Evolutionary conservation across 2,888 invertebrate genomes (phyloP).

Genomic region (Dexiosoma caninum): DNA sequence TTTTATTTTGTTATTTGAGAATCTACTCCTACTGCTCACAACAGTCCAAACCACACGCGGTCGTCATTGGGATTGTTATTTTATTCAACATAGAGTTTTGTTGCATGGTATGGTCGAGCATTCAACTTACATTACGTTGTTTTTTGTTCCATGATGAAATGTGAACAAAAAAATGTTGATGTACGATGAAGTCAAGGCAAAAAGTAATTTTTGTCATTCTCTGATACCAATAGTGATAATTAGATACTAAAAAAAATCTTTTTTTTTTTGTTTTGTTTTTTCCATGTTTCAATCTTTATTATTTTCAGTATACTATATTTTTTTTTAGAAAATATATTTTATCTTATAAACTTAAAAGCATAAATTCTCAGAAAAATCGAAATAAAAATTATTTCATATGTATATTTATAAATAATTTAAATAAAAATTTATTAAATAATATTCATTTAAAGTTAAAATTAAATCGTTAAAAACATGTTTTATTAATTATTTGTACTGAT

Average conservation of each 20-base stretch:
- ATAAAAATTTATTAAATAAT: constrained; percentile 12
- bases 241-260: not conserved
- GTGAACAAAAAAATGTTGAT: too few species aligned
- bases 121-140: too few species aligned
- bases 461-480: constrained; percentile 25
- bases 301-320: constrained; percentile 18
- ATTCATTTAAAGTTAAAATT: constrained; percentile 33
- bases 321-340: constrained; percentile 1
- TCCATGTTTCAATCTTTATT: constrained; percentile 28
- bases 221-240: too few species aligned
- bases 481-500: constrained; percentile 31
- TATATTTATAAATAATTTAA: constrained; percentile 15
- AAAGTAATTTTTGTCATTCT: too few species aligned
- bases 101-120: too few species aligned
- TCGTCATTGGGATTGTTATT: too few species aligned
- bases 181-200: too few species aligned
- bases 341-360: constrained; percentile 18
- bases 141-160: too few species aligned
- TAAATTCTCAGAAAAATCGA: constrained; percentile 29
- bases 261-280: not conserved
- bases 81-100: too few species aligned
- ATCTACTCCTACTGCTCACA: too few species aligned
- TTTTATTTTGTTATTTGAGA: too few species aligned
- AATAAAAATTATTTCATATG: constrained; percentile 18
- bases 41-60: too few species aligned